These are phyloP conservation scores for Hybognathus amarus DNA, from an alignment of 2,797 vertebrate species.

Conservation along the genomic window DNA sequence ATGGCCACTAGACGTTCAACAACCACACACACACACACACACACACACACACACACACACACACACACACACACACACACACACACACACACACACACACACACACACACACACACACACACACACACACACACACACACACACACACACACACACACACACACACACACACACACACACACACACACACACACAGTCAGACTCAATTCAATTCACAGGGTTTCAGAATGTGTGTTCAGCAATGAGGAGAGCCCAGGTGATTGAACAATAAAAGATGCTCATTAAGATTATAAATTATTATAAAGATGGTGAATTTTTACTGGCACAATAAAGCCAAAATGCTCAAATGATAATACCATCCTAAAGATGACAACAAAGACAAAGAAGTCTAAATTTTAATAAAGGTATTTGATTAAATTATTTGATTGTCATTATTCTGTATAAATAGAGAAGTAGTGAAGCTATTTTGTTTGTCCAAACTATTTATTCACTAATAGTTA, in stretches of 20 bases:
- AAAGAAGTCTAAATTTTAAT: background rate
- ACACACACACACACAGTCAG: constrained; percentile 10
- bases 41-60: background rate
- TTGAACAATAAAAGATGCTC: background rate
- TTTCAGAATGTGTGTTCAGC: constrained; percentile 12
- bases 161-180: background rate
- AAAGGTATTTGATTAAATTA: background rate
- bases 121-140: background rate
- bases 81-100: constrained; percentile 10
- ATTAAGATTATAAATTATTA: background rate
- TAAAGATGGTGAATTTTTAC: background rate
- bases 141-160: background rate
- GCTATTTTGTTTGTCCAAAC: background rate
- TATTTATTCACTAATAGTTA: background rate
- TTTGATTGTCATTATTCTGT: background rate
- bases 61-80: background rate
- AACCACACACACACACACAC: background rate
- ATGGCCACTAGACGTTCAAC: constrained; percentile 19
- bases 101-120: constrained; percentile 1
- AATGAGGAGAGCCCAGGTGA: too few relatives aligned
- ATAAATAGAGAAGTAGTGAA: background rate
- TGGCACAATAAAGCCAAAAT: background rate
- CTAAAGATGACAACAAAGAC: background rate
- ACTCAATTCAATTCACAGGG: background rate
- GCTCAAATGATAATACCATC: background rate